Evolutionary conservation across 2,113 vertebrate genomes (phyloP).

Genomic region (Callopanchax toddi): DNA sequence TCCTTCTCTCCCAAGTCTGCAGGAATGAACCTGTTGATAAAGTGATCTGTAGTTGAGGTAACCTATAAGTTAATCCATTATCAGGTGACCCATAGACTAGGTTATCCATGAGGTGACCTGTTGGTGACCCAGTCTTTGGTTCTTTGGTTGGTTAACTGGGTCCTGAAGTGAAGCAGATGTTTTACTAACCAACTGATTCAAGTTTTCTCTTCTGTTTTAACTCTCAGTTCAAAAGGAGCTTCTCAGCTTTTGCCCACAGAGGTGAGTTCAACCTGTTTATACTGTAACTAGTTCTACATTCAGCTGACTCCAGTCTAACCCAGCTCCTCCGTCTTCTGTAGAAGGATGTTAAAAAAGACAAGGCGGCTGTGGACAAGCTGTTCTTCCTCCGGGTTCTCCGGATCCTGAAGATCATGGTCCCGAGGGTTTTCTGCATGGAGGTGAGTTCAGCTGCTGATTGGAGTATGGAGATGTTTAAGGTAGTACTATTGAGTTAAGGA

Average conservation of each 20-base stretch:
- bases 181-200: too few relatives aligned
- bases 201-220: not conserved
- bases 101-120: too few relatives aligned
- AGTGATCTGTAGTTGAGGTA: too few relatives aligned
- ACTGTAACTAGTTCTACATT: not conserved
- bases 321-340: slow-evolving; percentile 47
- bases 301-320: too few relatives aligned
- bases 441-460: slow-evolving; percentile 69
- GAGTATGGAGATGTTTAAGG: not conserved
- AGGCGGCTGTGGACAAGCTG: slow-evolving; percentile 87
- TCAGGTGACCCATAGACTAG: too few relatives aligned
- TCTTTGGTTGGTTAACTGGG: too few relatives aligned
- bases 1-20: too few relatives aligned
- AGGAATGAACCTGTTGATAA: too few relatives aligned
- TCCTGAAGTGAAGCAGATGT: too few relatives aligned
- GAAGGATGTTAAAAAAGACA: slow-evolving; percentile 92
- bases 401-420: slow-evolving; percentile 91
- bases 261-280: slow-evolving; percentile 73
- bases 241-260: slow-evolving; percentile 79
- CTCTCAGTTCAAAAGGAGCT: slow-evolving; percentile 58
- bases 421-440: slow-evolving; percentile 89
- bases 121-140: too few relatives aligned
- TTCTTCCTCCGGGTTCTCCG: slow-evolving; percentile 85
- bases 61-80: too few relatives aligned
- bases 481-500: not conserved